These are phyloP conservation scores for Apistogramma diplotaenia DNA, from an alignment of 2,113 vertebrate species.

Conservation along the genomic window DNA sequence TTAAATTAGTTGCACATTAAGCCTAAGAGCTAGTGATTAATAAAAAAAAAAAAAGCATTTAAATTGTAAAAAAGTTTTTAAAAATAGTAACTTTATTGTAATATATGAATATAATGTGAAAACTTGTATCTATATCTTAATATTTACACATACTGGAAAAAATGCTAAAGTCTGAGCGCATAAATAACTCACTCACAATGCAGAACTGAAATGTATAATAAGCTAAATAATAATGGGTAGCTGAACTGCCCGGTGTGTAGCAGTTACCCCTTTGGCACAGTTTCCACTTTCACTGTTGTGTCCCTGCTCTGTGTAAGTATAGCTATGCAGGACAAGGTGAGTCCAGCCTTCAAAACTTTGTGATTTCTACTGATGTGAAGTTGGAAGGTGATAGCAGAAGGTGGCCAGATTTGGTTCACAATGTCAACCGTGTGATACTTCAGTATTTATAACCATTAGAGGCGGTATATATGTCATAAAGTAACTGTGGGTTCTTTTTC, in stretches of 20 bases:
- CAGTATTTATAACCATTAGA: constrained; percentile 77
- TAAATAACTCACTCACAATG: not conserved
- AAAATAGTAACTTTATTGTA: not conserved
- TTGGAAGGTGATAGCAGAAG: constrained; percentile 65
- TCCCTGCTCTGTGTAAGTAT: constrained; percentile 21
- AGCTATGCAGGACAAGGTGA: constrained; percentile 75
- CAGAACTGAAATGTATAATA: constrained; percentile 3
- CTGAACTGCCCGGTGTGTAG: not conserved
- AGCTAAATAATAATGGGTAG: constrained; percentile 1
- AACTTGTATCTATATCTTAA: not conserved
- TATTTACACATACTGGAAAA: not conserved
- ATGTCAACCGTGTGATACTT: constrained; percentile 68
- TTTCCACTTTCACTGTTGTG: constrained; percentile 46
- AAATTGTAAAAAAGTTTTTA: not conserved
- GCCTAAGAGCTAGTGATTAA: not conserved
- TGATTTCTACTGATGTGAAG: constrained; percentile 55
- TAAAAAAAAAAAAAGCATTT: constrained; percentile 30
- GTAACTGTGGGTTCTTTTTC: constrained; percentile 59
- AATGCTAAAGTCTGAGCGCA: not conserved
- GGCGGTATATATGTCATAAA: constrained; percentile 65
- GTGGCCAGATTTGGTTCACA: constrained; percentile 68
- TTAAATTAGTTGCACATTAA: not conserved
- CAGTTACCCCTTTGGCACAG: constrained; percentile 38
- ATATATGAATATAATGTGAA: not conserved
- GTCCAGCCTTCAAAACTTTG: constrained; percentile 73